Percentiles rank a stretch among this genome's conserved stretches.
Evolutionary conservation across 2,797 vertebrate genomes (phyloP).

Genomic region (Falco berigora): DNA sequence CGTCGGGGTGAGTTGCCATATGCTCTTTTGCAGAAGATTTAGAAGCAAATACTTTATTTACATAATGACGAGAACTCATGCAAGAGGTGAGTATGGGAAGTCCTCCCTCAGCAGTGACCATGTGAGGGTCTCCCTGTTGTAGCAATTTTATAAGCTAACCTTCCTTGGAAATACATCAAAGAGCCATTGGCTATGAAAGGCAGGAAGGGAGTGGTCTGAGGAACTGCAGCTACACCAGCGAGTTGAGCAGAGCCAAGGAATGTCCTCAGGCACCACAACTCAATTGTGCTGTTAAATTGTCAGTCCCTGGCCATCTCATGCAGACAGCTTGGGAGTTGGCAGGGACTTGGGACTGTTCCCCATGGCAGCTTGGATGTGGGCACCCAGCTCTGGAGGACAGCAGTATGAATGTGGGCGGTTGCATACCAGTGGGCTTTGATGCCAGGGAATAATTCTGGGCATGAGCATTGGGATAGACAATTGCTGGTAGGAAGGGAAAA

Average conservation of each 20-base stretch:
- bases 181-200: constrained; percentile 14
- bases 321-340: neutral
- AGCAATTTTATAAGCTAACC: neutral
- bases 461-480: neutral
- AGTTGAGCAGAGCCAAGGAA: constrained; percentile 46
- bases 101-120: neutral
- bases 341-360: neutral
- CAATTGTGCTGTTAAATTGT: constrained; percentile 2
- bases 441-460: neutral
- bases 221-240: constrained; percentile 16
- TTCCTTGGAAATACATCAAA: constrained; percentile 41
- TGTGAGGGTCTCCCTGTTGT: neutral
- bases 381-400: neutral
- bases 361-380: neutral
- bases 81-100: neutral
- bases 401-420: accelerated
- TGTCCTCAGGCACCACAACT: constrained; percentile 20
- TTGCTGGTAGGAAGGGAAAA: neutral
- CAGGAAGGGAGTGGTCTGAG: constrained; percentile 53
- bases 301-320: neutral
- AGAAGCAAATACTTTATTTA: neutral
- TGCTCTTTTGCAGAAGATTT: neutral
- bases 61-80: neutral
- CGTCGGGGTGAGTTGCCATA: neutral
- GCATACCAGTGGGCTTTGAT: neutral